phyloP scores from a whole-genome alignment of 1,140 invertebrate species.

The Euglossa dilemma region DNA sequence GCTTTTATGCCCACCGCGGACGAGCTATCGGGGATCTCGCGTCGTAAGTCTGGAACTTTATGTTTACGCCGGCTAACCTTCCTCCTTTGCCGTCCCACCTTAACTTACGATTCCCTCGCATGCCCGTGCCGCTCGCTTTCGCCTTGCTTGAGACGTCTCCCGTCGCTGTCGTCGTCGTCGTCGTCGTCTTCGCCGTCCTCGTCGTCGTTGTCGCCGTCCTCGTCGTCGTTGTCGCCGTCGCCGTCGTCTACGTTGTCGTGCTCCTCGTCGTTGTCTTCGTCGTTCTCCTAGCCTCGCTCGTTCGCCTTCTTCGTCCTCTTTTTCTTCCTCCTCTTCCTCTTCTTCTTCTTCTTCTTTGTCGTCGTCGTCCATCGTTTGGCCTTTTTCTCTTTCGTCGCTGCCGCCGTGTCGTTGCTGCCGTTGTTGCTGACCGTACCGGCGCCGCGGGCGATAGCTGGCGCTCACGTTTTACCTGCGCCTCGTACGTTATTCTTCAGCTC shows the following conservation, averaged over 20 bases:
- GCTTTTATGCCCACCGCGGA: conserved; percentile 82
- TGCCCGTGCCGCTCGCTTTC: conserved; percentile 66
- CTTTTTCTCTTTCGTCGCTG: background rate
- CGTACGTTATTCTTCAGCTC: conserved; percentile 45
- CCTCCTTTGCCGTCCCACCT: conserved; percentile 72
- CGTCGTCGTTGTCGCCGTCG: background rate
- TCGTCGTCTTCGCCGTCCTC: conserved; percentile 21
- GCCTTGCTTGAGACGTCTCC: conserved; percentile 81
- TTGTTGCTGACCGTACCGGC: conserved; percentile 24
- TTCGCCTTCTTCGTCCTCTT: conserved; percentile 8
- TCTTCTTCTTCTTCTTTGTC: background rate
- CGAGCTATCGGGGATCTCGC: conserved; percentile 82
- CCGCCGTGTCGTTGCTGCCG: conserved; percentile 26
- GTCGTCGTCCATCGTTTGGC: background rate
- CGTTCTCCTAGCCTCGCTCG: background rate
- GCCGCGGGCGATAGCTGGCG: conserved; percentile 37
- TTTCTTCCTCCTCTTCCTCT: background rate
- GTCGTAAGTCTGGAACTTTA: conserved; percentile 84
- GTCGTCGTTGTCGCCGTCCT: background rate
- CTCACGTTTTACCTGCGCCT: conserved; percentile 22
- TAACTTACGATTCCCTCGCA: conserved; percentile 82
- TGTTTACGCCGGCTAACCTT: conserved; percentile 80
- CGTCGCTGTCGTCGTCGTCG: conserved; percentile 70
- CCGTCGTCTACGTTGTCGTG: background rate
- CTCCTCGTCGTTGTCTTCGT: background rate